Conservation (phyloP, 2,113 vertebrate genomes). For the Monarcha castaneiventris region DNA sequence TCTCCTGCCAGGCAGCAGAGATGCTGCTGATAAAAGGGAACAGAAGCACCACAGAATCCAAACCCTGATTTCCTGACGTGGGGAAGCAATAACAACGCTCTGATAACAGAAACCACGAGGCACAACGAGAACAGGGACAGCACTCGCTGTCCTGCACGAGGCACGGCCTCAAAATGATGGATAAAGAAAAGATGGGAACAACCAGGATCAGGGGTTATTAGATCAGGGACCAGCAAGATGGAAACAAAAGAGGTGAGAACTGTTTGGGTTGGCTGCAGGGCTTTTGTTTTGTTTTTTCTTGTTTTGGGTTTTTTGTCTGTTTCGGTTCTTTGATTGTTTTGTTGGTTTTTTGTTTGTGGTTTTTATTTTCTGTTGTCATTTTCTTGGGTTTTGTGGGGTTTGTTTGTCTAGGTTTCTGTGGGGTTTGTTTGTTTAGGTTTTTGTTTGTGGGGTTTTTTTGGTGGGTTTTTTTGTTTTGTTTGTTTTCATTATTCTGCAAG, state of each 20-base stretch:
- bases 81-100: background rate
- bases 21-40: background rate
- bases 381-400: background rate
- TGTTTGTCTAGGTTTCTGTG: background rate
- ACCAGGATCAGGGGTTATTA: background rate
- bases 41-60: background rate
- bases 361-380: background rate
- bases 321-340: rapidly evolving
- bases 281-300: rapidly evolving
- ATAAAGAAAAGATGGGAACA: background rate
- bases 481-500: background rate
- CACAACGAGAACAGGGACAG: background rate
- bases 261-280: no score
- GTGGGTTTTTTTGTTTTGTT: background rate
- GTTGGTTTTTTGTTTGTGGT: background rate
- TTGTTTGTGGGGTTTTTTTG: no score
- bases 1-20: background rate
- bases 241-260: background rate
- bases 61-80: background rate
- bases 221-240: background rate
- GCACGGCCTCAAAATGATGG: rapidly evolving
- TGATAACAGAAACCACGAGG: background rate
- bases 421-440: background rate
- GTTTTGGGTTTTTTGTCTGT: background rate
- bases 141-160: background rate